Conservation (phyloP, 2,888 invertebrate genomes). For the Stratiomys singularior region DNA sequence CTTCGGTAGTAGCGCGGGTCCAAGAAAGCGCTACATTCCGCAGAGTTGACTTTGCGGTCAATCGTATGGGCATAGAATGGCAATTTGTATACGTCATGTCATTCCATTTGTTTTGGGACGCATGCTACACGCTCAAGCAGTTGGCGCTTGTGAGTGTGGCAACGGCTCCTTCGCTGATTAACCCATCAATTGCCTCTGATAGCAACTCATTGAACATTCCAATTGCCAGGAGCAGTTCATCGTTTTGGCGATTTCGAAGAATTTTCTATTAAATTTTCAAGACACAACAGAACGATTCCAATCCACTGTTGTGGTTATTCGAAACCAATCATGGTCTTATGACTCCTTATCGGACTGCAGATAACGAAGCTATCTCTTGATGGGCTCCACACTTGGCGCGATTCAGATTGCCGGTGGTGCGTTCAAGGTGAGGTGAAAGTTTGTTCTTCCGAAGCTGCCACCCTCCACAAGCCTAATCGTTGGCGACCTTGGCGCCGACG, state of each 20-base stretch:
- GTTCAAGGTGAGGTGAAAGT: no score
- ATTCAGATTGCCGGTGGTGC: background rate
- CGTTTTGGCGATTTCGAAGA: no score
- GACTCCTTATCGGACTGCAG: no score
- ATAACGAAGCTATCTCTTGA: background rate
- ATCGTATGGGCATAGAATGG: conserved; percentile 29
- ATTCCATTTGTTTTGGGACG: conserved; percentile 28
- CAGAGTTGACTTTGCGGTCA: conserved; percentile 29
- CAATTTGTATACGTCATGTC: conserved; percentile 44
- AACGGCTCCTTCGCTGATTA: background rate
- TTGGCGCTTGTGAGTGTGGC: conserved; percentile 4
- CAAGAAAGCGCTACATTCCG: conserved; percentile 32
- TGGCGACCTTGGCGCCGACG: background rate
- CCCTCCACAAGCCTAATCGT: background rate
- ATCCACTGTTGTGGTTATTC: no score
- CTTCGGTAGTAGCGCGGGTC: background rate
- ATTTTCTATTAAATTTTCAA: no score
- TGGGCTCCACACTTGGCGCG: background rate
- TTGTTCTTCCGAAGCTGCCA: background rate
- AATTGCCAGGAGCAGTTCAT: no score
- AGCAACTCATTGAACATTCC: no score
- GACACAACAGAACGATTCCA: no score
- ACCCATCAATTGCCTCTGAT: background rate
- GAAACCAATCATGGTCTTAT: no score
- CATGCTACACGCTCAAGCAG: conserved; percentile 13